Conservation (phyloP, 2,888 invertebrate genomes). For the Phytoseiulus persimilis region DNA sequence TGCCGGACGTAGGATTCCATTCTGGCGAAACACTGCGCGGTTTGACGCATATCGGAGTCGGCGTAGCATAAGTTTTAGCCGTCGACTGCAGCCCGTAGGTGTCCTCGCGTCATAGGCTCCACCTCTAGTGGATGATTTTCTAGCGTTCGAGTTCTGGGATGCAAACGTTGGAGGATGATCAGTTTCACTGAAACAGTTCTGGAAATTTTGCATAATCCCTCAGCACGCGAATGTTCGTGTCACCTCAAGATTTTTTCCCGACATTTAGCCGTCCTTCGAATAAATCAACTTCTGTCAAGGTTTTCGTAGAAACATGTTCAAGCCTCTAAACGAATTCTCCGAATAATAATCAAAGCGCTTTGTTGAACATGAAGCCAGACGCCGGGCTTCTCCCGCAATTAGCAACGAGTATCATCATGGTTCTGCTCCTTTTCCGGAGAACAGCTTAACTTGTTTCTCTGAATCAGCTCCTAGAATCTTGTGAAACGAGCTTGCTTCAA, state of each 20-base stretch:
- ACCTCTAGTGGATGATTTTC: too few relatives aligned
- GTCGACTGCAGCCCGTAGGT: too few relatives aligned
- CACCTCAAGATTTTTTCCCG: background rate
- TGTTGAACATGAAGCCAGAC: background rate
- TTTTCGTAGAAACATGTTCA: background rate
- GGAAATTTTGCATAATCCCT: background rate
- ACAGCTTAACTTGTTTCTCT: background rate
- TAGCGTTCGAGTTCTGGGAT: background rate
- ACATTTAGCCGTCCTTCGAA: background rate
- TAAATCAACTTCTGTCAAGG: background rate
- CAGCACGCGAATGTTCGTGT: background rate
- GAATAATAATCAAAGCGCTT: background rate
- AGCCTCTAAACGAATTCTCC: background rate
- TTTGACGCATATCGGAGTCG: too few relatives aligned
- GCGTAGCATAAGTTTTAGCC: too few relatives aligned
- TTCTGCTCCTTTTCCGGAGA: background rate
- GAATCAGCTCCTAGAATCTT: background rate
- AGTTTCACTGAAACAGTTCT: background rate
- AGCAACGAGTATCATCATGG: background rate
- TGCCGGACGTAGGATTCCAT: too few relatives aligned
- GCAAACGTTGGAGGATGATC: background rate
- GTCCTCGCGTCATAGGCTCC: too few relatives aligned
- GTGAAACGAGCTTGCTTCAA: background rate
- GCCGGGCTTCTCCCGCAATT: background rate
- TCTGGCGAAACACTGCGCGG: too few relatives aligned